Percentiles rank a stretch among this genome's conserved stretches.
Evolutionary conservation across 2,797 vertebrate genomes (phyloP).

Genomic region (Silurus lanzhouensis): DNA sequence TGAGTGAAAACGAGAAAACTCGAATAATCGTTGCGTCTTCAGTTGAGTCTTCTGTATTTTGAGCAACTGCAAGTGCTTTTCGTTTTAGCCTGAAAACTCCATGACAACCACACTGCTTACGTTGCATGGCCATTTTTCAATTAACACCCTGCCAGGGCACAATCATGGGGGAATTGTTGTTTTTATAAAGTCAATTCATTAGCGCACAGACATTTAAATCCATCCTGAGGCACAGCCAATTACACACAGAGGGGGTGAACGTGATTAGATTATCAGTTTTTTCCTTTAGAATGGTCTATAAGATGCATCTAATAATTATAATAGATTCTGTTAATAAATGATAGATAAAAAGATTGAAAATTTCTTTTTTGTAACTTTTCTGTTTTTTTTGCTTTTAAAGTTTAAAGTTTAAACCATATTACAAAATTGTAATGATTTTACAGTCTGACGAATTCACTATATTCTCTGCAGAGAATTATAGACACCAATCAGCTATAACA

Average conservation of each 20-base stretch:
- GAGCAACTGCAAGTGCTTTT: background rate
- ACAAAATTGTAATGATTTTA: background rate
- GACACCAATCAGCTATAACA: no score
- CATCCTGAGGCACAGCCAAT: conserved; percentile 40
- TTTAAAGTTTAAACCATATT: background rate
- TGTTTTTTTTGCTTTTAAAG: no score
- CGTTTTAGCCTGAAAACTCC: conserved; percentile 43
- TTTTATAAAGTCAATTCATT: conserved; percentile 56
- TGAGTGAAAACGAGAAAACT: background rate
- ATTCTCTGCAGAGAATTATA: background rate
- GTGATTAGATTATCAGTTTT: conserved; percentile 1
- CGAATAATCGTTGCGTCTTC: background rate
- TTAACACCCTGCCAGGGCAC: conserved; percentile 69
- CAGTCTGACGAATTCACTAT: background rate
- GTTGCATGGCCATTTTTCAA: conserved; percentile 67
- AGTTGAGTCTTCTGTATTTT: conserved; percentile 14
- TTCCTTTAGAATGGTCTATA: background rate
- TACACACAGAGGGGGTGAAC: conserved; percentile 29
- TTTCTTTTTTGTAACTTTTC: background rate
- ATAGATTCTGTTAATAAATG: background rate
- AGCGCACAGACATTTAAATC: conserved; percentile 35
- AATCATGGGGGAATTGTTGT: conserved; percentile 68
- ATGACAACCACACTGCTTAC: conserved; percentile 58
- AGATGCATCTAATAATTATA: background rate
- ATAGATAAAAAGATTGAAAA: background rate